These are phyloP conservation scores for Poeciliopsis prolifica DNA, from an alignment of 2,113 vertebrate species.

Conservation along the genomic window DNA sequence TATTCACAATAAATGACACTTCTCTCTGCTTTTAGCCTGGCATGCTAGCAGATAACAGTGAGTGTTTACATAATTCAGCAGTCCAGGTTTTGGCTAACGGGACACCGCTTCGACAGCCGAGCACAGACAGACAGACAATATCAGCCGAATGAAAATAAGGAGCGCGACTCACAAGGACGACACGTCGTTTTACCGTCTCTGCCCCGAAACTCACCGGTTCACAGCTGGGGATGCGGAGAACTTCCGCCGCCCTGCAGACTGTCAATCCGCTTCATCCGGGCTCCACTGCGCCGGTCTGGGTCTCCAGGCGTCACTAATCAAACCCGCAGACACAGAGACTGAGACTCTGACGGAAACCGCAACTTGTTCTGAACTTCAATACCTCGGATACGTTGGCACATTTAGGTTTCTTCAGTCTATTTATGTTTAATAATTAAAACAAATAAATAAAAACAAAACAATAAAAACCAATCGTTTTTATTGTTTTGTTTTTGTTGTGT, in stretches of 20 bases:
- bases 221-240: constrained; percentile 46
- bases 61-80: background rate
- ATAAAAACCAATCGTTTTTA: too few species aligned
- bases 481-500: too few species aligned
- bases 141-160: background rate
- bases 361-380: too few species aligned
- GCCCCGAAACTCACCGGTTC: constrained; percentile 51
- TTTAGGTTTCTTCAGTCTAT: background rate
- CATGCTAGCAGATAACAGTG: constrained; percentile 37
- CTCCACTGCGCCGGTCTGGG: constrained; percentile 48
- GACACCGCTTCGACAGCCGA: background rate
- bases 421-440: background rate
- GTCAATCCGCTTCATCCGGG: constrained; percentile 39
- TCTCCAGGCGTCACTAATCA: background rate
- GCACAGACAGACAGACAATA: background rate
- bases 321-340: background rate
- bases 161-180: rapidly evolving
- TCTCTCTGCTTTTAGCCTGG: constrained; percentile 26
- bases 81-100: background rate
- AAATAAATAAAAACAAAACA: background rate
- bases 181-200: background rate
- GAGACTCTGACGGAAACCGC: background rate
- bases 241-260: constrained; percentile 53
- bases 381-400: too few species aligned
- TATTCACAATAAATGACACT: too few species aligned